These are phyloP conservation scores for Adineta ricciae DNA, from an alignment of 2,888 invertebrate genomes.

Conservation along the genomic window DNA sequence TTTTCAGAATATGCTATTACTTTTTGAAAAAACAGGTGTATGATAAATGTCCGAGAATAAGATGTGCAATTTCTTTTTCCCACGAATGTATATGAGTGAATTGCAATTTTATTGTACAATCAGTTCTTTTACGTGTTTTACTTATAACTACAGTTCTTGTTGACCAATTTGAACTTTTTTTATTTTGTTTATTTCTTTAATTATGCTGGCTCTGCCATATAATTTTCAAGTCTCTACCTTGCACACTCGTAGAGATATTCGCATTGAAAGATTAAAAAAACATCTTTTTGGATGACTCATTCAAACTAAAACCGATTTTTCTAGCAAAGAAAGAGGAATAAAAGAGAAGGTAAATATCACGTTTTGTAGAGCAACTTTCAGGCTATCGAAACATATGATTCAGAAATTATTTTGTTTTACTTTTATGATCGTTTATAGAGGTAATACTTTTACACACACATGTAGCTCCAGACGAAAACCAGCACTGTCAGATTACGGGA, in stretches of 20 bases:
- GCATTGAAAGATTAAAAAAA: background rate
- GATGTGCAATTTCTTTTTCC: too few relatives aligned
- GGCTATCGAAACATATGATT: too few relatives aligned
- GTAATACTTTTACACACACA: too few relatives aligned
- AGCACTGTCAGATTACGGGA: too few relatives aligned
- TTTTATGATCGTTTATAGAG: too few relatives aligned
- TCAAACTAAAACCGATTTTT: background rate
- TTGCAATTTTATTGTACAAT: slow-evolving; percentile 1
- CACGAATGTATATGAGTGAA: background rate
- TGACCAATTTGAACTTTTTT: background rate
- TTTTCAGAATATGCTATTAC: too few relatives aligned
- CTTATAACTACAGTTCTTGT: background rate
- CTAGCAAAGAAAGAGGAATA: background rate
- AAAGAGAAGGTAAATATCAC: background rate
- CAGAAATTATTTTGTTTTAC: too few relatives aligned
- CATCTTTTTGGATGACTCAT: background rate
- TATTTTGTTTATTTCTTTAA: background rate
- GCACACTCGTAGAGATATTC: background rate
- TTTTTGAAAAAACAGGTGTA: too few relatives aligned
- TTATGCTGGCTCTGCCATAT: background rate
- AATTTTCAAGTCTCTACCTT: background rate
- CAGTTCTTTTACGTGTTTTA: background rate
- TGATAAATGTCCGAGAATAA: too few relatives aligned
- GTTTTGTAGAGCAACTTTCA: too few relatives aligned
- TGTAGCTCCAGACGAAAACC: too few relatives aligned